Conservation (phyloP, 1,140 invertebrate species). For the Lucilia cuprina region DNA sequence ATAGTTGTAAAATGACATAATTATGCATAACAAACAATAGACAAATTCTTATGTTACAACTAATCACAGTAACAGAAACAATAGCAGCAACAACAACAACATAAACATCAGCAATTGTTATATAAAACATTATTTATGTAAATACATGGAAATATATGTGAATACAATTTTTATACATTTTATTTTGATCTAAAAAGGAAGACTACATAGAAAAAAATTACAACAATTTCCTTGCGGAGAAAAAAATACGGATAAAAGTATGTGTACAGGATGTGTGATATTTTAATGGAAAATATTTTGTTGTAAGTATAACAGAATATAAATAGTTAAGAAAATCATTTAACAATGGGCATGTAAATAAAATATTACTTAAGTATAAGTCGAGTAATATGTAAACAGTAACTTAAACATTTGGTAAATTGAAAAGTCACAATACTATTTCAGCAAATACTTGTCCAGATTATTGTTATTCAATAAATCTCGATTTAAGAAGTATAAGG, state of each 20-base stretch:
- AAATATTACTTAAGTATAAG: no score
- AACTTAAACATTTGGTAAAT: no score
- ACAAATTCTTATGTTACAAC: not conserved
- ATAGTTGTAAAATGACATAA: not conserved
- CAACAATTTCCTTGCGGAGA: not conserved
- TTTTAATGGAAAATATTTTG: not conserved
- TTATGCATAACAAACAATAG: constrained; percentile 13
- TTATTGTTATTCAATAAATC: no score
- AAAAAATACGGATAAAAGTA: not conserved
- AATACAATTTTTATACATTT: not conserved
- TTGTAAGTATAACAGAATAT: no score
- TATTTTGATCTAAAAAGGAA: not conserved
- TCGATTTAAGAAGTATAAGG: no score
- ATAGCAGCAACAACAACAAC: not conserved
- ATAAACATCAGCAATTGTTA: not conserved
- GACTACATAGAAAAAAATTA: not conserved
- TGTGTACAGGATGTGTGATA: not conserved
- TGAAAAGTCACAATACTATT: no score
- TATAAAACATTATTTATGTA: not conserved
- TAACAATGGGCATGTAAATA: no score
- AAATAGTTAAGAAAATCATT: no score
- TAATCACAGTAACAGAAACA: not conserved
- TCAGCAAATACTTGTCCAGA: no score
- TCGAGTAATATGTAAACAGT: no score
- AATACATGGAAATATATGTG: not conserved